These are phyloP conservation scores for Idaea dimidiata DNA, from an alignment of 2,888 invertebrate genomes.

Conservation along the genomic window DNA sequence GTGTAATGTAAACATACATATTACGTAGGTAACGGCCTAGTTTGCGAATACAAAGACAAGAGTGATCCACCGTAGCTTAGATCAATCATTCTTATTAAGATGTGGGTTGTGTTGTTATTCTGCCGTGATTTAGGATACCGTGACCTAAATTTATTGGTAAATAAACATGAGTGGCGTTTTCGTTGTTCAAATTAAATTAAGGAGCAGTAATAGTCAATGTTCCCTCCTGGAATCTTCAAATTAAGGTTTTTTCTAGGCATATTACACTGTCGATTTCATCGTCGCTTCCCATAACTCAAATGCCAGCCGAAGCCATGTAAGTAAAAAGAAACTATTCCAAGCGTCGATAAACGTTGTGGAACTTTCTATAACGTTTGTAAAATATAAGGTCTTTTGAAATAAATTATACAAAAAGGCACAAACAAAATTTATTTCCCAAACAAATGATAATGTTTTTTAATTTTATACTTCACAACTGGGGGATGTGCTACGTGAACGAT, in stretches of 20 bases:
- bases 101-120: constrained; percentile 2
- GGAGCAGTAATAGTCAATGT: no score
- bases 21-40: not conserved
- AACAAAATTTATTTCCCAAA: constrained; percentile 38
- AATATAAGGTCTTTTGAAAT: not conserved
- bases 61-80: not conserved
- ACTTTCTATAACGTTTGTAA: no score
- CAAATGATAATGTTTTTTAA: constrained; percentile 46
- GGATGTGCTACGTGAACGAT: constrained; percentile 18
- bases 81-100: constrained; percentile 13
- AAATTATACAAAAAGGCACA: constrained; percentile 12
- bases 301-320: no score
- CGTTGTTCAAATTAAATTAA: not conserved
- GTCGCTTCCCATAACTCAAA: no score
- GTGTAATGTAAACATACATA: not conserved
- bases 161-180: not conserved
- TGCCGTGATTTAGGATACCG: not conserved
- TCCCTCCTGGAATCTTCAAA: no score
- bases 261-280: no score
- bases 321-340: no score
- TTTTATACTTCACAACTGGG: constrained; percentile 42
- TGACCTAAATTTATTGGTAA: not conserved
- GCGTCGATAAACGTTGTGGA: no score
- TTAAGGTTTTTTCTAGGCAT: no score
- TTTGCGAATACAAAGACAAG: not conserved